phyloP scores from a whole-genome alignment of 2,888 invertebrate species.

The Drosophila multiciliata region DNA sequence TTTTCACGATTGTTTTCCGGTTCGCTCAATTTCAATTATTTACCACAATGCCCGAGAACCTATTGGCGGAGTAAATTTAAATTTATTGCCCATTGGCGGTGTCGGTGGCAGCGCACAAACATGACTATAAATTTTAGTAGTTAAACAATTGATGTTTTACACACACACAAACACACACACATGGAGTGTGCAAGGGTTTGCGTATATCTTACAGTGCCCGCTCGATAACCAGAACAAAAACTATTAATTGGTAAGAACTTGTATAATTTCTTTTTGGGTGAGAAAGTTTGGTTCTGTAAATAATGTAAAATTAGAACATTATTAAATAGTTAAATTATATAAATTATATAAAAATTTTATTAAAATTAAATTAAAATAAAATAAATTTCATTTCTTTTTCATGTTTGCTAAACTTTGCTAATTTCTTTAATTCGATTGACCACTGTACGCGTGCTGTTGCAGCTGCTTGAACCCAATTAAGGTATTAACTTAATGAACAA shows the following conservation, averaged over 20 bases:
- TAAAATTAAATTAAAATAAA: too few relatives aligned
- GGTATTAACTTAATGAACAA: slow-evolving; percentile 29
- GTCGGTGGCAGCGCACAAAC: slow-evolving; percentile 56
- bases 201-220: neutral
- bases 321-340: neutral
- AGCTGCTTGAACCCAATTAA: slow-evolving; percentile 1
- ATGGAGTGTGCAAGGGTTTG: neutral
- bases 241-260: neutral
- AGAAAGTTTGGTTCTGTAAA: neutral
- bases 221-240: neutral
- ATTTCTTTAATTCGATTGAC: neutral
- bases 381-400: neutral
- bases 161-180: neutral
- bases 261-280: neutral
- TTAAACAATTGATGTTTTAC: slow-evolving; percentile 66
- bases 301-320: neutral
- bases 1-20: slow-evolving; percentile 16
- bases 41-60: slow-evolving; percentile 22
- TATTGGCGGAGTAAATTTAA: slow-evolving; percentile 51
- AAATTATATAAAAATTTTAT: too few relatives aligned
- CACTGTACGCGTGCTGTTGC: neutral
- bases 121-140: slow-evolving; percentile 67
- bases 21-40: slow-evolving; percentile 55
- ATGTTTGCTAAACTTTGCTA: neutral
- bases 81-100: slow-evolving; percentile 65